A percentile compares a stretch with the other conserved stretches of the same genome.
These are phyloP conservation scores for Pyrrhopygopsis socrates DNA, from an alignment of 2,888 invertebrate species.

Conservation along the genomic window DNA sequence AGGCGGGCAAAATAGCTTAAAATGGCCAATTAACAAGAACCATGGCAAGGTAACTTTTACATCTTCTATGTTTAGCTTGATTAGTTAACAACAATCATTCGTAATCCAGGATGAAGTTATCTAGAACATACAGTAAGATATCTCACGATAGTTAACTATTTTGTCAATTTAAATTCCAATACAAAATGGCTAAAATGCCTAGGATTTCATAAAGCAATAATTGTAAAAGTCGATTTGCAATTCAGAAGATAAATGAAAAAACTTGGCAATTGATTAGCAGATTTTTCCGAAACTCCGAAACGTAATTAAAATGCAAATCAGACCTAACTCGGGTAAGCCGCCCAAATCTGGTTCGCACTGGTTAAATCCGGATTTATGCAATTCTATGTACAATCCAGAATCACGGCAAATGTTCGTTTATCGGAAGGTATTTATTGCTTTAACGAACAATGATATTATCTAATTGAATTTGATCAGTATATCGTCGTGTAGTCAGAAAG, in stretches of 20 bases:
- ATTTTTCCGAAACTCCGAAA: constrained; percentile 39
- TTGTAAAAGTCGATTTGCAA: constrained; percentile 36
- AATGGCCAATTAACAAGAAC: no score
- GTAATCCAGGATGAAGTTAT: no score
- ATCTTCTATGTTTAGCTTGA: no score
- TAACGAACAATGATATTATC: neutral
- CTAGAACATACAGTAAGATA: no score
- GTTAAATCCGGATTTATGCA: constrained; percentile 23
- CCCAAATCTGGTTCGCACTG: constrained; percentile 82
- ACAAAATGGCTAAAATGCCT: no score
- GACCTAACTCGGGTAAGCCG: constrained; percentile 66
- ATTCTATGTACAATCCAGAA: neutral
- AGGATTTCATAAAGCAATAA: constrained; percentile 10
- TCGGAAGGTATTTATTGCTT: neutral
- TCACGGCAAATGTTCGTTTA: neutral
- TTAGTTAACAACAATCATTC: no score
- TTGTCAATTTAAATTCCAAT: no score
- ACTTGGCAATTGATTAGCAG: constrained; percentile 33
- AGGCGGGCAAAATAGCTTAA: no score
- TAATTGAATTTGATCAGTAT: neutral
- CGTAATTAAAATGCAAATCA: constrained; percentile 62
- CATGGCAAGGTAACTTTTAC: no score
- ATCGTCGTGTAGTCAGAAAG: no score
- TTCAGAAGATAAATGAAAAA: constrained; percentile 39
- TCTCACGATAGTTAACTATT: no score